A percentile compares a stretch with the other conserved stretches of the same genome.
Conservation (phyloP, 2,113 vertebrate genomes). For the Percina caprodes region DNA sequence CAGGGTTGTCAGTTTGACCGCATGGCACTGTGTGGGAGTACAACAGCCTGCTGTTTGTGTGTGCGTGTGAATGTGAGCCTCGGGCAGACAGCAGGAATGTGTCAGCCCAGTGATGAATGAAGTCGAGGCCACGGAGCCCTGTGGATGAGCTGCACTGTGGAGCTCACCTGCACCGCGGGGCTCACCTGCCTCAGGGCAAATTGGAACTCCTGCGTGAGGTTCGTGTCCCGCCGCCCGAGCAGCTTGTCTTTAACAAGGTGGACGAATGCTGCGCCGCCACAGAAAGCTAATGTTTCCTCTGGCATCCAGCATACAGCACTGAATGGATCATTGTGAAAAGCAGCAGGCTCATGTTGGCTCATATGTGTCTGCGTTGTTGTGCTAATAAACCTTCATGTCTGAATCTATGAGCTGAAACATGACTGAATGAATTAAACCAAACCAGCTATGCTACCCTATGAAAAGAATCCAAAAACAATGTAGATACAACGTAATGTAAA, state of each 20-base stretch:
- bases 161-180: conserved; percentile 72
- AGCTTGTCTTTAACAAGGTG: conserved; percentile 40
- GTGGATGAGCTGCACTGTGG: conserved; percentile 64
- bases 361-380: conserved; percentile 31
- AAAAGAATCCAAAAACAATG: not conserved
- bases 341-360: conserved; percentile 9
- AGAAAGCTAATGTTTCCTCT: conserved; percentile 40
- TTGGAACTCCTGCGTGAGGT: conserved; percentile 4
- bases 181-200: conserved; percentile 72
- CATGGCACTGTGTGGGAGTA: conserved; percentile 63
- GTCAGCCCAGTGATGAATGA: conserved; percentile 79
- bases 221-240: conserved; percentile 11
- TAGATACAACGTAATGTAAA: not conserved
- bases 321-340: conserved; percentile 21
- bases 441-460: too few species aligned
- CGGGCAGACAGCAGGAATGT: conserved; percentile 73
- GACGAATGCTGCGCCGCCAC: conserved; percentile 11
- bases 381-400: not conserved
- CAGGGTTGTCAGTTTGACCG: conserved; percentile 43
- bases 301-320: conserved; percentile 11
- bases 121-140: conserved; percentile 60
- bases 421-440: not conserved
- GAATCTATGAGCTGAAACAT: conserved; percentile 1
- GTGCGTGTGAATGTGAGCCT: conserved; percentile 43
- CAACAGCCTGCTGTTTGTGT: conserved; percentile 60